Evolutionary conservation across 2,888 invertebrate species (phyloP).

Genomic region (Acanthosoma haemorrhoidale): DNA sequence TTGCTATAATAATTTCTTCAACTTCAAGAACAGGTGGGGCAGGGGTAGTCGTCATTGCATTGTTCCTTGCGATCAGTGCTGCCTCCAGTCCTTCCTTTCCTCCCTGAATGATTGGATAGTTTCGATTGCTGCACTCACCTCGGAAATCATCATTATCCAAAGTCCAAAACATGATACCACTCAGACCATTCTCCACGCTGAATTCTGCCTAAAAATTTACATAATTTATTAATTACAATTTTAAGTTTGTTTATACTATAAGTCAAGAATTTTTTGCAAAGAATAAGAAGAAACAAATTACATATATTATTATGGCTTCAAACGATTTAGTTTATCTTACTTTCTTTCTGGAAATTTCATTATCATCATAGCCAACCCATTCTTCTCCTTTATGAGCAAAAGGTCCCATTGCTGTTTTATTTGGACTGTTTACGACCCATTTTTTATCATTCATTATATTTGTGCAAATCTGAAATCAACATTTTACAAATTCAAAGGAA

Average conservation of each 20-base stretch:
- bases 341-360: slow-evolving; percentile 29
- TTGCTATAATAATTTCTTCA: neutral
- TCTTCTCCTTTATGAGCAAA: slow-evolving; percentile 34
- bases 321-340: neutral
- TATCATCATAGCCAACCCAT: slow-evolving; percentile 35
- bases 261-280: no score
- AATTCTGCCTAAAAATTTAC: slow-evolving; percentile 30
- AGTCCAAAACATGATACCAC: slow-evolving; percentile 34
- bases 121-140: slow-evolving; percentile 26
- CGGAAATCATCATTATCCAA: slow-evolving; percentile 34
- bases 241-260: no score
- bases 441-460: slow-evolving; percentile 22
- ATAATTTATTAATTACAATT: neutral
- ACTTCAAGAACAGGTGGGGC: neutral
- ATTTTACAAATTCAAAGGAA: neutral
- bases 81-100: slow-evolving; percentile 30
- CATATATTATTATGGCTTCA: neutral
- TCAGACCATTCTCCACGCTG: slow-evolving; percentile 25
- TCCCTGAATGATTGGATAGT: slow-evolving; percentile 33
- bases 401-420: slow-evolving; percentile 34
- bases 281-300: neutral
- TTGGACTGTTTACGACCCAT: slow-evolving; percentile 31
- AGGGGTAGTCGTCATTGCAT: neutral
- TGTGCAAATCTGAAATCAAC: slow-evolving; percentile 20
- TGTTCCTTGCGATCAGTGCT: neutral